Evolutionary conservation across 1,140 invertebrate genomes (phyloP).

Genomic region (Caenorhabditis inopinata): DNA sequence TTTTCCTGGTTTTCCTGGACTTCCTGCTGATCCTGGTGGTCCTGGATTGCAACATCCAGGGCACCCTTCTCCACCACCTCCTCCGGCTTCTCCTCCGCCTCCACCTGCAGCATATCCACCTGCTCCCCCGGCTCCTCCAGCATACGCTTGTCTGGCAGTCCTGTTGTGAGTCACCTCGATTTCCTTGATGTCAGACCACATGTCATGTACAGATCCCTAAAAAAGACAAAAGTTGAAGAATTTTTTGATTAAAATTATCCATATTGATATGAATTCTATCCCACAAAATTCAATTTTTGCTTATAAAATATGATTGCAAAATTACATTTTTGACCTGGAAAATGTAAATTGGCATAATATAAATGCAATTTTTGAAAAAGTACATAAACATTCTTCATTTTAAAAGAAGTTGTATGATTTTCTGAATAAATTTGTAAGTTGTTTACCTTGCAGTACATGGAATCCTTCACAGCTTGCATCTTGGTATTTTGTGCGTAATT

Average conservation of each 20-base stretch:
- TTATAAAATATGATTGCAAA: too few species aligned
- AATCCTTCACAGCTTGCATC: not conserved
- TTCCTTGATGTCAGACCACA: conserved; percentile 64
- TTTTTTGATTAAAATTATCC: too few species aligned
- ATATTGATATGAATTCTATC: too few species aligned
- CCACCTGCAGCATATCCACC: conserved; percentile 43
- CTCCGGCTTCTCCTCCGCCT: conserved; percentile 42
- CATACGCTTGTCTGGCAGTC: conserved; percentile 48
- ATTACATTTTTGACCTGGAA: too few species aligned
- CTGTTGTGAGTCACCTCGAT: conserved; percentile 55
- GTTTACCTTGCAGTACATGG: conserved; percentile 1
- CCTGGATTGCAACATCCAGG: conserved; percentile 47
- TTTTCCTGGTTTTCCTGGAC: conserved; percentile 52
- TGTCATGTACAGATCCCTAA: conserved; percentile 60
- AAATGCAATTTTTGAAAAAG: too few species aligned
- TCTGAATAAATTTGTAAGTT: not conserved
- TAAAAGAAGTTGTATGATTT: too few species aligned
- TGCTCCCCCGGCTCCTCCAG: not conserved
- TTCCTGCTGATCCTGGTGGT: conserved; percentile 51
- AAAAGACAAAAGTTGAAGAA: not conserved
- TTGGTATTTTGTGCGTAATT: conserved; percentile 15
- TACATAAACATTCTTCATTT: too few species aligned
- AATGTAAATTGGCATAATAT: too few species aligned
- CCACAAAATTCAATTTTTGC: too few species aligned
- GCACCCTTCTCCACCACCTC: conserved; percentile 40